A percentile compares a stretch with the other conserved stretches of the same genome.
Conservation (phyloP, 92 coral and sea anemone genomes). For the Ricordea florida region DNA sequence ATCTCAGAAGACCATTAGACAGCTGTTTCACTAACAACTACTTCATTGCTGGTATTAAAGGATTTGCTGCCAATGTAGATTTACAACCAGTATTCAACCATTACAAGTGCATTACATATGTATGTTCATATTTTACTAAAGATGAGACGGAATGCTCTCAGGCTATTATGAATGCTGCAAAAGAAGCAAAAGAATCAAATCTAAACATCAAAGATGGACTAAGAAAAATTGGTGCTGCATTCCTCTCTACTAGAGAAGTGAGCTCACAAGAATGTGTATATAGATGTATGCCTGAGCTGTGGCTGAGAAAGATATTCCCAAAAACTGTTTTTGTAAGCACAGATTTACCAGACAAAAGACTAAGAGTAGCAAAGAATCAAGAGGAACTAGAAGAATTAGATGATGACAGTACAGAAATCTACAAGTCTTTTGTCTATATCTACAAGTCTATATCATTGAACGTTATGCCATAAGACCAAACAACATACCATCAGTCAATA, state of each 20-base stretch:
- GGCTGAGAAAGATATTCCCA: constrained; percentile 58
- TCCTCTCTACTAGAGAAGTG: constrained; percentile 50
- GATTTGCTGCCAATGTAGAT: constrained; percentile 36
- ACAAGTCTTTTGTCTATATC: no score
- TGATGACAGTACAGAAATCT: constrained; percentile 45
- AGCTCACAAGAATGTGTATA: constrained; percentile 57
- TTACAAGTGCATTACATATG: constrained; percentile 46
- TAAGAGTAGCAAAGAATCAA: constrained; percentile 1
- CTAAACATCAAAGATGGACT: constrained; percentile 14
- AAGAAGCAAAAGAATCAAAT: constrained; percentile 29
- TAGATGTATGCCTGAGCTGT: constrained; percentile 71
- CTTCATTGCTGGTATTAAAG: constrained; percentile 43
- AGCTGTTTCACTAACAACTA: constrained; percentile 48
- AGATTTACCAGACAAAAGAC: constrained; percentile 8
- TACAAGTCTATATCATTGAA: constrained; percentile 26
- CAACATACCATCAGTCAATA: constrained; percentile 2
- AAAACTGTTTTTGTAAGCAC: constrained; percentile 42
- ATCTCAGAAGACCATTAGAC: constrained; percentile 46
- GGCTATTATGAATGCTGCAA: constrained; percentile 34
- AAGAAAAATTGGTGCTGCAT: constrained; percentile 37
- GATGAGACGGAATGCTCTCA: constrained; percentile 64
- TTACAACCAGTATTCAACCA: constrained; percentile 45
- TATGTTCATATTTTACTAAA: constrained; percentile 38
- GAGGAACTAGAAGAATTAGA: constrained; percentile 17
- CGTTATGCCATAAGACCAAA: constrained; percentile 29